These are phyloP conservation scores for Hemitrygon akajei DNA, from an alignment of 2,797 vertebrate genomes.

Conservation along the genomic window DNA sequence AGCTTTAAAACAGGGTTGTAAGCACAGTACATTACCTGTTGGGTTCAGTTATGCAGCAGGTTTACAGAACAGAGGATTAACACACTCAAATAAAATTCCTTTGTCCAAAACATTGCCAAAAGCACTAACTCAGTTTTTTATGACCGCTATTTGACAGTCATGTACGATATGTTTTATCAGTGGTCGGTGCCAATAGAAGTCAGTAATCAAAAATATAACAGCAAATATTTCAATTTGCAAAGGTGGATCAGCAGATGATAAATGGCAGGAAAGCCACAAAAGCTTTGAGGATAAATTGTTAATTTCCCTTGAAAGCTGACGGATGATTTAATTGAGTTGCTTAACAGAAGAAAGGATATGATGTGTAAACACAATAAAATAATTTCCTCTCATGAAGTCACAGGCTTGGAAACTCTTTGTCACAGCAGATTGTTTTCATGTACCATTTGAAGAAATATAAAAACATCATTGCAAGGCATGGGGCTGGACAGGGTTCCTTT, in stretches of 20 bases:
- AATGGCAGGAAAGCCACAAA: background rate
- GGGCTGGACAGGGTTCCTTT: no score
- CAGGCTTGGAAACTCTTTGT: no score
- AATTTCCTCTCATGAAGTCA: background rate
- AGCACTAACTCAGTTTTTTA: background rate
- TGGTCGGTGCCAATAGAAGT: background rate
- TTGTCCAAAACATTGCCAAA: background rate
- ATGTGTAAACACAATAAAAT: background rate
- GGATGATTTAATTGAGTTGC: background rate
- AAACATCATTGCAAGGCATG: no score
- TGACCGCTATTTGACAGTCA: background rate
- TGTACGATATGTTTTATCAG: background rate
- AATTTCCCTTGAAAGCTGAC: background rate
- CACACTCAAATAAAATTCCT: background rate
- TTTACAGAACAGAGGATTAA: background rate
- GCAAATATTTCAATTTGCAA: background rate
- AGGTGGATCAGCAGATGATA: background rate
- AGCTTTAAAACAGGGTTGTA: background rate
- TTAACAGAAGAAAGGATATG: background rate
- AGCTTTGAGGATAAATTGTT: background rate
- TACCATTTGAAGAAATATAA: no score
- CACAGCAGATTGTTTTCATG: no score
- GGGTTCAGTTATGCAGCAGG: background rate
- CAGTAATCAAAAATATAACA: background rate
- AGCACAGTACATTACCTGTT: background rate